Evolutionary conservation across 2,888 invertebrate species (phyloP).

Genomic region (Drosophila kanekoi): DNA sequence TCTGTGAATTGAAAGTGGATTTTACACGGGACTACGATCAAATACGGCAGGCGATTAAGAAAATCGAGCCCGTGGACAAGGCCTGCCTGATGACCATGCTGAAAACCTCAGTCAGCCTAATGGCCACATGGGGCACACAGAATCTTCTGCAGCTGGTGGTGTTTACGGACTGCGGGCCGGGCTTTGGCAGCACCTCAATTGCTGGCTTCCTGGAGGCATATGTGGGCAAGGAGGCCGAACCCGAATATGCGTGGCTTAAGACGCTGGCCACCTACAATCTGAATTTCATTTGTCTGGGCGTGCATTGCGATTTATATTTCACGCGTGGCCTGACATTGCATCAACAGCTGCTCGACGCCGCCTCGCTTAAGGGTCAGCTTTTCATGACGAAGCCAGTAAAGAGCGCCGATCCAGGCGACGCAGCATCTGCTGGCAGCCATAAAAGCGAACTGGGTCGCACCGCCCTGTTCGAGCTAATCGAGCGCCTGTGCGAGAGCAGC

Average conservation of each 20-base stretch:
- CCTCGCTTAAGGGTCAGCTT: constrained; percentile 87
- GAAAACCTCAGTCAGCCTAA: constrained; percentile 91
- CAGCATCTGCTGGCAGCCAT: constrained; percentile 51
- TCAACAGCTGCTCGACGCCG: constrained; percentile 92
- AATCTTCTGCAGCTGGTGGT: constrained; percentile 93
- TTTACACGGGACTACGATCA: constrained; percentile 95
- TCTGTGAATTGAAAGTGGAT: constrained; percentile 88
- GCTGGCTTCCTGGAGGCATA: constrained; percentile 86
- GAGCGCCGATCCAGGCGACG: constrained; percentile 21
- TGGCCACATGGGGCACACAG: constrained; percentile 95
- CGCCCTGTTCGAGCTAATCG: constrained; percentile 86
- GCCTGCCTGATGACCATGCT: constrained; percentile 93
- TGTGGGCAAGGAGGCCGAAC: constrained; percentile 65
- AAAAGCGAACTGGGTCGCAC: constrained; percentile 83
- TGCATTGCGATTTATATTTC: constrained; percentile 88
- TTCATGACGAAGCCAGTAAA: constrained; percentile 76
- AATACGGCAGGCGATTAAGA: constrained; percentile 91
- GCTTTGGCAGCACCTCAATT: constrained; percentile 87
- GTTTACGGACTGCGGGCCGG: constrained; percentile 91
- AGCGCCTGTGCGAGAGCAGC: constrained; percentile 90
- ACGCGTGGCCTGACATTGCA: constrained; percentile 86
- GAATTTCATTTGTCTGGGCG: constrained; percentile 90
- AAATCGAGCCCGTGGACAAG: constrained; percentile 93
- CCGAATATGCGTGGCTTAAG: constrained; percentile 88
- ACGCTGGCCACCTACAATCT: constrained; percentile 93